These are phyloP conservation scores for Pogonocherus hispidulus DNA, from an alignment of 2,888 invertebrate species.

Conservation along the genomic window DNA sequence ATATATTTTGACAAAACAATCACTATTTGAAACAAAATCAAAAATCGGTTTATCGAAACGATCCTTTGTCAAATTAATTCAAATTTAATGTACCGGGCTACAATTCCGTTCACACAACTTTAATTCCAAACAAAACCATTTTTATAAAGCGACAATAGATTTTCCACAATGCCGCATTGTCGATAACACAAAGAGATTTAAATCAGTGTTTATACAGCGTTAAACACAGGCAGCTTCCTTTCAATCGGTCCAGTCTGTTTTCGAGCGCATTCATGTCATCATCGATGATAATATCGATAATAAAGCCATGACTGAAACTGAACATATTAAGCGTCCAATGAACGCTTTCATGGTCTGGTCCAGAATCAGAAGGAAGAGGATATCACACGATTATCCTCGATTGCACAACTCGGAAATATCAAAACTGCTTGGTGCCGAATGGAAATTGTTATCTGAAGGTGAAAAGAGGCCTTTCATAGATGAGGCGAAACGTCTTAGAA, in stretches of 20 bases:
- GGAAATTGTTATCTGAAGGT: conserved; percentile 84
- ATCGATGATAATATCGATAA: conserved; percentile 11
- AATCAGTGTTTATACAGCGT: conserved; percentile 67
- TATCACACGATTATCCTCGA: conserved; percentile 86
- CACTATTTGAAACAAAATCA: no score
- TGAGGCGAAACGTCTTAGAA: conserved; percentile 79
- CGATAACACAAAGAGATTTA: conserved; percentile 64
- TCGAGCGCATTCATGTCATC: conserved; percentile 36
- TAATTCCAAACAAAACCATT: conserved; percentile 57
- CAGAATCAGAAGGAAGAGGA: conserved; percentile 83
- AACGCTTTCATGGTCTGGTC: conserved; percentile 95
- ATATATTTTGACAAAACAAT: no score
- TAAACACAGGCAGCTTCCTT: conserved; percentile 61
- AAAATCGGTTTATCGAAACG: neutral
- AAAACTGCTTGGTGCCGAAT: conserved; percentile 85
- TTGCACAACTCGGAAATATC: conserved; percentile 86
- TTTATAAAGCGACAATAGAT: conserved; percentile 60
- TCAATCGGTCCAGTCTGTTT: conserved; percentile 58
- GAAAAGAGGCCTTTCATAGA: conserved; percentile 91
- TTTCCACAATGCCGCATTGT: conserved; percentile 63
- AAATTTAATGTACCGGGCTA: conserved; percentile 30
- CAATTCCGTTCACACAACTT: conserved; percentile 49
- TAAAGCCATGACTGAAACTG: conserved; percentile 46
- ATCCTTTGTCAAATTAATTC: conserved; percentile 5
- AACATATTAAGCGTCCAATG: conserved; percentile 84